Conservation (phyloP, 2,113 vertebrate species). For the Tetrax tetrax region DNA sequence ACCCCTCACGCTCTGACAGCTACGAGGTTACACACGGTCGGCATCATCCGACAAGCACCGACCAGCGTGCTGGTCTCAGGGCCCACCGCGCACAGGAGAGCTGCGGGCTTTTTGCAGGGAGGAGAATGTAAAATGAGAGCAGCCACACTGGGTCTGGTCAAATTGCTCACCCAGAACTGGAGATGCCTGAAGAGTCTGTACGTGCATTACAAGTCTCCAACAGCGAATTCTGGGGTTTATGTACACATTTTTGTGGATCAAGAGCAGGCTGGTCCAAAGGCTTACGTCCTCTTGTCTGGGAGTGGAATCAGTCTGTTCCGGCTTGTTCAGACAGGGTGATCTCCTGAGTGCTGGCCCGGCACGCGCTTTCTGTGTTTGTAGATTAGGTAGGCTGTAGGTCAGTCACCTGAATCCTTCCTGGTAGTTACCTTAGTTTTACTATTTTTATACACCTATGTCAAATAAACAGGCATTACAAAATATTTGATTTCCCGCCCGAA, state of each 20-base stretch:
- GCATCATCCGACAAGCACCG: rapidly evolving
- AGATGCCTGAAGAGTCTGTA: neutral
- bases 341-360: neutral
- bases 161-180: neutral
- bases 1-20: neutral
- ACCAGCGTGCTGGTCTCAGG: neutral
- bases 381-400: neutral
- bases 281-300: neutral
- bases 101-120: neutral
- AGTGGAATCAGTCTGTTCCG: neutral
- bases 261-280: neutral
- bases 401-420: neutral
- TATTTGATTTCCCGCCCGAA: neutral
- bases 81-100: rapidly evolving
- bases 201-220: neutral
- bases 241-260: neutral
- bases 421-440: neutral
- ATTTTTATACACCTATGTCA: neutral
- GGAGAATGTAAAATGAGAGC: neutral
- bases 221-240: neutral
- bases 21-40: rapidly evolving
- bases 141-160: neutral
- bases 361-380: rapidly evolving
- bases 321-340: neutral
- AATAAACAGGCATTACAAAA: neutral